Conservation (phyloP, 2,113 vertebrate genomes). For the Cyprinodon brontotheroides region DNA sequence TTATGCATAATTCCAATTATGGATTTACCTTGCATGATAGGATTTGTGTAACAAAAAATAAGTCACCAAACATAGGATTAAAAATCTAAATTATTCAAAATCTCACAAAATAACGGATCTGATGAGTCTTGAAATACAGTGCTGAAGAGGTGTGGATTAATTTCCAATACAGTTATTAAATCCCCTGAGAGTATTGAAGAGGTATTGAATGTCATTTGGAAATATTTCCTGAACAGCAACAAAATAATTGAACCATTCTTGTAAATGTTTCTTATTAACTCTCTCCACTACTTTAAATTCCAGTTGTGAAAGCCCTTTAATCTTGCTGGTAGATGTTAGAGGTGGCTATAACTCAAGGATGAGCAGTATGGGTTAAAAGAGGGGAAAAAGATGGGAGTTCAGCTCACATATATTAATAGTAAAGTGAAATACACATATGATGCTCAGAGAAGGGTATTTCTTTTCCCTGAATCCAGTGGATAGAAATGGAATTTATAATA, state of each 20-base stretch:
- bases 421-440: slow-evolving; percentile 80
- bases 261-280: slow-evolving; percentile 47
- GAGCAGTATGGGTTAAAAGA: slow-evolving; percentile 68
- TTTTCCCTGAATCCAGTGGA: slow-evolving; percentile 55
- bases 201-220: slow-evolving; percentile 43
- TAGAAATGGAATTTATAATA: slow-evolving; percentile 82
- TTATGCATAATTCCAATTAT: slow-evolving; percentile 59
- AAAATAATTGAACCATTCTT: slow-evolving; percentile 69
- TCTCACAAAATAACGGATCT: slow-evolving; percentile 14
- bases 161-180: slow-evolving; percentile 20
- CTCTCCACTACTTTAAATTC: slow-evolving; percentile 67
- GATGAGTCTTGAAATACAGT: slow-evolving; percentile 20
- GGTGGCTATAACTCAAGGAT: slow-evolving; percentile 60
- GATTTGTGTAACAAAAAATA: slow-evolving; percentile 27
- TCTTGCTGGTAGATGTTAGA: slow-evolving; percentile 52
- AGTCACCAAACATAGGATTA: slow-evolving; percentile 17
- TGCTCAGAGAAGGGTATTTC: slow-evolving; percentile 61
- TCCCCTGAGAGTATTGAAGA: slow-evolving; percentile 8
- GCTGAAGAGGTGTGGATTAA: slow-evolving; percentile 9
- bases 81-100: slow-evolving; percentile 17
- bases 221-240: slow-evolving; percentile 55
- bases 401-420: slow-evolving; percentile 53
- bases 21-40: slow-evolving; percentile 58
- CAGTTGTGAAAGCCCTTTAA: slow-evolving; percentile 51
- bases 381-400: slow-evolving; percentile 56